These are phyloP conservation scores for Leptinotarsa tumamoca DNA, from an alignment of 2,888 invertebrate species.

Conservation along the genomic window DNA sequence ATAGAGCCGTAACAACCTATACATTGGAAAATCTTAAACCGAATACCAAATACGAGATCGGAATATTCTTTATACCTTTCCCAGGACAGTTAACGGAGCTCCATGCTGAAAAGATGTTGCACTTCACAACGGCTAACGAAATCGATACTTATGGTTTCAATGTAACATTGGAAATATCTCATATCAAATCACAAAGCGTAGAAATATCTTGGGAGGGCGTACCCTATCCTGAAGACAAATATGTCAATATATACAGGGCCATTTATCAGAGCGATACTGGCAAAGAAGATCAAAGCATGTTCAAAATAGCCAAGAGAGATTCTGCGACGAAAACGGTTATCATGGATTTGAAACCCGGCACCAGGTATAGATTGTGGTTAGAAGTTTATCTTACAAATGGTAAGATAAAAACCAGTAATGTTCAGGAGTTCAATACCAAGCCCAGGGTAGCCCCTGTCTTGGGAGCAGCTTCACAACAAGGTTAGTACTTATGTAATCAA, in stretches of 20 bases:
- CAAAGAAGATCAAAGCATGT: conserved; percentile 79
- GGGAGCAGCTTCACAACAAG: conserved; percentile 68
- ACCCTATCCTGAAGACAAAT: conserved; percentile 90
- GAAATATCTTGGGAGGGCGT: conserved; percentile 87
- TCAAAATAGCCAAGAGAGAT: conserved; percentile 81
- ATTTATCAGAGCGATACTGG: conserved; percentile 83
- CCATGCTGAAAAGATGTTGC: conserved; percentile 76
- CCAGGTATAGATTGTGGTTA: conserved; percentile 88
- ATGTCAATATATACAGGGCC: conserved; percentile 88
- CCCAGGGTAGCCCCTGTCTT: conserved; percentile 72
- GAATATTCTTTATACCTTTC: conserved; percentile 86
- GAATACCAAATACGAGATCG: conserved; percentile 84
- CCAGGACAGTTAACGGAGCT: conserved; percentile 83
- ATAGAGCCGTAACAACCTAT: conserved; percentile 83
- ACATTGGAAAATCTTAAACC: conserved; percentile 83
- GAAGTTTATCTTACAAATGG: conserved; percentile 92
- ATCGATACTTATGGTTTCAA: conserved; percentile 87
- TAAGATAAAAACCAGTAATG: conserved; percentile 89
- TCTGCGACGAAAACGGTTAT: conserved; percentile 76
- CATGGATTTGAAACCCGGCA: conserved; percentile 79
- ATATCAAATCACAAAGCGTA: conserved; percentile 81
- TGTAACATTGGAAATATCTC: conserved; percentile 74
- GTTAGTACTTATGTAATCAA: conserved; percentile 56
- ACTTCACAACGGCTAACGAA: conserved; percentile 79
- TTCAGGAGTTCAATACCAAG: conserved; percentile 88